These are phyloP conservation scores for Drosophila kohkoa DNA, from an alignment of 1,140 invertebrate species.

Conservation along the genomic window DNA sequence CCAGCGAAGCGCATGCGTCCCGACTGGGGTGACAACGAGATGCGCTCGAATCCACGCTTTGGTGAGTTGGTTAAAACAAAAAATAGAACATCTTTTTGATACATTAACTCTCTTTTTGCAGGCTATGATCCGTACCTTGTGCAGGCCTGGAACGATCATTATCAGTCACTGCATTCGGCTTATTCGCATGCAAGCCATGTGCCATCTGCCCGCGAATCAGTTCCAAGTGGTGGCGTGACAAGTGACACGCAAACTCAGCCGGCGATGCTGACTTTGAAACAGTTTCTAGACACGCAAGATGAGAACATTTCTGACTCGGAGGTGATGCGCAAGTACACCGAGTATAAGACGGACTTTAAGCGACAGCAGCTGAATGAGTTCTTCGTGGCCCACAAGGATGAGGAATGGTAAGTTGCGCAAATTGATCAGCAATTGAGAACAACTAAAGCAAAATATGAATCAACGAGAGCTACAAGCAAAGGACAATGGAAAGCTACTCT, in stretches of 20 bases:
- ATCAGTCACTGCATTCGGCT: constrained; percentile 84
- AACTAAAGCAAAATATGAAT: not conserved
- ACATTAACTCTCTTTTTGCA: constrained; percentile 11
- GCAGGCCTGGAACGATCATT: constrained; percentile 82
- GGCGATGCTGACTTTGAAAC: constrained; percentile 98
- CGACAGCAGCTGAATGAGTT: constrained; percentile 99
- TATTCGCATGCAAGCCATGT: constrained; percentile 75
- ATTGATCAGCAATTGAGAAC: constrained; percentile 1
- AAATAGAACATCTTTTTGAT: not conserved
- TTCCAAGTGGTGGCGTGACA: constrained; percentile 30
- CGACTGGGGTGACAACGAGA: constrained; percentile 88
- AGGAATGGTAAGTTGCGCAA: constrained; percentile 96
- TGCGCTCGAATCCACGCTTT: constrained; percentile 84
- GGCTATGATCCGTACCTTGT: constrained; percentile 81
- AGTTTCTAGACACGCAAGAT: constrained; percentile 97
- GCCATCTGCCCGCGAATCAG: constrained; percentile 49
- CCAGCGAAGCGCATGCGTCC: constrained; percentile 92
- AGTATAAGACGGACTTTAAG: constrained; percentile 99
- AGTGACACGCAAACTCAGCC: constrained; percentile 89
- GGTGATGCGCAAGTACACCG: constrained; percentile 98
- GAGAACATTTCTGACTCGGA: constrained; percentile 99
- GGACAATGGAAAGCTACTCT: not conserved
- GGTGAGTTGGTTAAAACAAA: constrained; percentile 57
- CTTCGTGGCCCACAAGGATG: constrained; percentile 99
- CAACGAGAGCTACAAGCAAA: constrained; percentile 7